phyloP scores from a whole-genome alignment of 2,888 invertebrate species.

The Toxonevra muliebris region DNA sequence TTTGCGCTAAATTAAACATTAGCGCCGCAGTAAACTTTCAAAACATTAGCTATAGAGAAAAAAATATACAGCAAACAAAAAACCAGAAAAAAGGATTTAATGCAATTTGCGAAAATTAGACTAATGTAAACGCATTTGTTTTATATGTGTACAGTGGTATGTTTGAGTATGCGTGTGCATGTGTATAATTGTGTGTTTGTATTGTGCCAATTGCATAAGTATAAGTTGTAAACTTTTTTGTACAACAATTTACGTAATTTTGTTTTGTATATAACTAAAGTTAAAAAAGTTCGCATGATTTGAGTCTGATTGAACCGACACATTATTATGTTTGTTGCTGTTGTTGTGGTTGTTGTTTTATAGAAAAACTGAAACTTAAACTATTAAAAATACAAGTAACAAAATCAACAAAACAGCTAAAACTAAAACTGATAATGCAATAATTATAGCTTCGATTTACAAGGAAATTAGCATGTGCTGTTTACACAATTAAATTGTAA shows the following conservation, averaged over 20 bases:
- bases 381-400: slow-evolving; percentile 16
- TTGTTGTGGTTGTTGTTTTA: slow-evolving; percentile 28
- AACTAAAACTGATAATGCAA: slow-evolving; percentile 32
- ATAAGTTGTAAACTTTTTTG: slow-evolving; percentile 23
- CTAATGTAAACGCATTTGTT: slow-evolving; percentile 25
- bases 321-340: slow-evolving; percentile 25
- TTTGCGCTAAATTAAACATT: slow-evolving; percentile 23
- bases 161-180: slow-evolving; percentile 10
- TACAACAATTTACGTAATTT: slow-evolving; percentile 5
- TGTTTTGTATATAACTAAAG: background rate
- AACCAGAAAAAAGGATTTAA: slow-evolving; percentile 16
- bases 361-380: slow-evolving; percentile 5
- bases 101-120: slow-evolving; percentile 18
- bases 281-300: slow-evolving; percentile 3
- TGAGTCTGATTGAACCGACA: background rate
- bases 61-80: too few species aligned
- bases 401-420: slow-evolving; percentile 15
- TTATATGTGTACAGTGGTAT: slow-evolving; percentile 29
- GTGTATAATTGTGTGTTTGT: background rate
- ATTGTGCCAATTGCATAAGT: slow-evolving; percentile 24
- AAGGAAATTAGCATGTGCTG: slow-evolving; percentile 6
- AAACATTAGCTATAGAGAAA: too few species aligned
- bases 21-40: slow-evolving; percentile 1
- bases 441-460: background rate
- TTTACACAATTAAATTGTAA: background rate